Evolutionary conservation across 2,797 vertebrate species (phyloP).

Genomic region (Tympanoctomys barrerae): DNA sequence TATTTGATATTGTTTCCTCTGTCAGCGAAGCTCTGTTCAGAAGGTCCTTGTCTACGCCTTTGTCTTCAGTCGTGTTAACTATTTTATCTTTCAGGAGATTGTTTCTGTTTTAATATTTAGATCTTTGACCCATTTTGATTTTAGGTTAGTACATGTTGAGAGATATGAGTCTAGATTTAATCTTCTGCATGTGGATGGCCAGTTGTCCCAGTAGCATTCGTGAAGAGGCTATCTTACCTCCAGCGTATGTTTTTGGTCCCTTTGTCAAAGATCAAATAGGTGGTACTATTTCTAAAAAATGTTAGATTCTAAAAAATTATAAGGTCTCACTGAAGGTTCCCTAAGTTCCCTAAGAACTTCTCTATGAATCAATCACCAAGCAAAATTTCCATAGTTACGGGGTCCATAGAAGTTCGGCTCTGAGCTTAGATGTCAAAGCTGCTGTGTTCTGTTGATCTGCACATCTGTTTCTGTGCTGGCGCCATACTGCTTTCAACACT

Average conservation of each 20-base stretch:
- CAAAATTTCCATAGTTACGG: not conserved
- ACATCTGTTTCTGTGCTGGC: not conserved
- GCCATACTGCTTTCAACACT: not conserved
- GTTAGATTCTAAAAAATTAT: constrained; percentile 9
- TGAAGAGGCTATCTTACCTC: not conserved
- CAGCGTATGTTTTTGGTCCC: not conserved
- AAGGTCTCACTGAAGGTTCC: constrained; percentile 24
- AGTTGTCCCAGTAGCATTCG: not conserved
- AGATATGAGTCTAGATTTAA: not conserved
- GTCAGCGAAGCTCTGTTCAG: not conserved
- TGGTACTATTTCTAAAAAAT: not conserved
- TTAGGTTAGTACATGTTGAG: not conserved
- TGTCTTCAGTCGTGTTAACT: not conserved
- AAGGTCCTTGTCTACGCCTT: not conserved
- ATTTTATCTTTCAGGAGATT: not conserved
- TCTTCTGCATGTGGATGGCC: not conserved
- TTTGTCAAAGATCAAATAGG: not conserved
- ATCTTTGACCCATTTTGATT: not conserved
- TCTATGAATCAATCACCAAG: not conserved
- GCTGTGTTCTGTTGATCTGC: not conserved
- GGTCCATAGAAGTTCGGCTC: not conserved
- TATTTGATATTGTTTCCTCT: not conserved
- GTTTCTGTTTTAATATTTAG: not conserved
- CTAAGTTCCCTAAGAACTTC: not conserved
- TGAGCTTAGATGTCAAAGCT: not conserved